A percentile compares a stretch with the other conserved stretches of the same genome.
These are phyloP conservation scores for Tringa solitaria DNA, from an alignment of 2,113 vertebrate species.

Conservation along the genomic window DNA sequence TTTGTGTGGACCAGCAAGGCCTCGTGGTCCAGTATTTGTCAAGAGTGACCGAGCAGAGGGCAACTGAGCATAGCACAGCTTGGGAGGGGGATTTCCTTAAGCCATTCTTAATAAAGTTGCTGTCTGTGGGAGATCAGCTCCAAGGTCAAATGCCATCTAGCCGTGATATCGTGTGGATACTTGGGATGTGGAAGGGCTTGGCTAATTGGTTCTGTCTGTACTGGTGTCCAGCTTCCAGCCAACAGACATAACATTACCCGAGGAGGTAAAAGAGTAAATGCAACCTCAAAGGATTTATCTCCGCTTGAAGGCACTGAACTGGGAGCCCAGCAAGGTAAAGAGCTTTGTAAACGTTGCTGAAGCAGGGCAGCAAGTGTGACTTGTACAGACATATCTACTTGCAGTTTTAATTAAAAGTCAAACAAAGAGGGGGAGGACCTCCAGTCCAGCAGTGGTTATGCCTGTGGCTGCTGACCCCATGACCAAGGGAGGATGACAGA, in stretches of 20 bases:
- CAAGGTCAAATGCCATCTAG: constrained; percentile 25
- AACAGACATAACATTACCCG: constrained; percentile 18
- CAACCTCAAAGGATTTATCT: background rate
- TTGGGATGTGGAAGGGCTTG: background rate
- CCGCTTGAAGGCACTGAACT: background rate
- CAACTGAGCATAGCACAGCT: background rate
- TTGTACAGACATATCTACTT: background rate
- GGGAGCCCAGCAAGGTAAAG: background rate
- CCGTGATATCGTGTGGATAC: background rate
- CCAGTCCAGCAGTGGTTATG: background rate
- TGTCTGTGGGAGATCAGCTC: background rate
- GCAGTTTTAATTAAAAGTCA: background rate
- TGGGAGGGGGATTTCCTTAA: background rate
- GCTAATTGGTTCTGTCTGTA: constrained; percentile 19
- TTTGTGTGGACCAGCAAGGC: background rate
- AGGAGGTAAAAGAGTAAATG: constrained; percentile 5
- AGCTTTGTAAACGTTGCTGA: background rate
- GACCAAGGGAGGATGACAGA: background rate
- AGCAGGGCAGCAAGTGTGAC: background rate
- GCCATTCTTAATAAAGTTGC: constrained; percentile 1
- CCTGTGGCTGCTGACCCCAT: background rate
- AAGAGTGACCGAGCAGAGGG: background rate
- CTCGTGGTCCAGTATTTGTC: background rate
- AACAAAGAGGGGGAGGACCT: background rate
- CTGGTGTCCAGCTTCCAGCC: background rate